phyloP scores from a whole-genome alignment of 2,888 invertebrate genomes.

The Pantelozetes paolii region DNA sequence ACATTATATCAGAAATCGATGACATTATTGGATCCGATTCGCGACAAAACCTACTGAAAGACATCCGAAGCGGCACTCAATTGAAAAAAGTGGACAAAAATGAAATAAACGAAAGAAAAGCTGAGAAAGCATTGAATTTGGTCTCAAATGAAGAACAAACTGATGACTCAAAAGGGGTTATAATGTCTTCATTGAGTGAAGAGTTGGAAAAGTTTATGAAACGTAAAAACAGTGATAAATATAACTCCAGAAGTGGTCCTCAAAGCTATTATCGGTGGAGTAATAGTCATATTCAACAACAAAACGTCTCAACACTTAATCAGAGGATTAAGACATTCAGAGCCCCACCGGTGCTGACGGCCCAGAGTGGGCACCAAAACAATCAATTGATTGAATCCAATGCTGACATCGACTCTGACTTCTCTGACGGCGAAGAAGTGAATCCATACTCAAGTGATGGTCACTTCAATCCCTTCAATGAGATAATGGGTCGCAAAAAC shows the following conservation, averaged over 20 bases:
- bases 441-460: background rate
- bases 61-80: slow-evolving; percentile 1
- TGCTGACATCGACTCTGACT: background rate
- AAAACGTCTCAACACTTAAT: background rate
- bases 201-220: background rate
- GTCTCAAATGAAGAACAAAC: background rate
- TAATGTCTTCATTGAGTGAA: background rate
- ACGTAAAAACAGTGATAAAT: background rate
- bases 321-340: background rate
- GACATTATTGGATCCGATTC: background rate
- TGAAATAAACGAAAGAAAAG: background rate
- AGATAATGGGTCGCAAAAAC: background rate
- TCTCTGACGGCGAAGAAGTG: background rate
- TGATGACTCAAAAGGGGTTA: background rate
- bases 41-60: slow-evolving; percentile 14
- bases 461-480: background rate
- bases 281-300: background rate
- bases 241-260: background rate
- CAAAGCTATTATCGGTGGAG: slow-evolving; percentile 27
- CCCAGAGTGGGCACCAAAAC: background rate
- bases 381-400: background rate
- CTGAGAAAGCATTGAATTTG: background rate
- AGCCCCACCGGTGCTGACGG: background rate
- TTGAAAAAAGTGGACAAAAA: slow-evolving; percentile 24
- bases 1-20: background rate